These are phyloP conservation scores for Gnatocerus cornutus DNA, from an alignment of 2,888 invertebrate genomes.

Conservation along the genomic window DNA sequence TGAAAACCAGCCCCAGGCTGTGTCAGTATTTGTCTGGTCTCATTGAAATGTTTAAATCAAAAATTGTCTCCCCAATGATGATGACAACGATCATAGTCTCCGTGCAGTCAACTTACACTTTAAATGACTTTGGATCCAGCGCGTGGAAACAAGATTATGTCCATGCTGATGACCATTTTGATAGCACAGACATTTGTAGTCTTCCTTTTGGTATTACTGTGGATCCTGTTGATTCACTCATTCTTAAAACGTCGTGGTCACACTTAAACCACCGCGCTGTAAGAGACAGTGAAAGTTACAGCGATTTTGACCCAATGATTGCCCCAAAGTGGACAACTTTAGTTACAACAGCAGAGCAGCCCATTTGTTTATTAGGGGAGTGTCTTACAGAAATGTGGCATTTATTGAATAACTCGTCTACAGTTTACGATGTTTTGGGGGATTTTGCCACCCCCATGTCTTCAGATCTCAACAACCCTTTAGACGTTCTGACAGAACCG, in stretches of 20 bases:
- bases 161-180: conserved; percentile 75
- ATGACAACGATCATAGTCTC: conserved; percentile 81
- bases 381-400: conserved; percentile 82
- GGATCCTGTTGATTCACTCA: conserved; percentile 86
- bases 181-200: conserved; percentile 72
- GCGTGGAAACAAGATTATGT: conserved; percentile 77
- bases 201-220: conserved; percentile 90
- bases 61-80: conserved; percentile 79
- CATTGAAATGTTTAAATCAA: conserved; percentile 91
- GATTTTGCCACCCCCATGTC: conserved; percentile 69
- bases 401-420: conserved; percentile 75
- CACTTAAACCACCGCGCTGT: conserved; percentile 88
- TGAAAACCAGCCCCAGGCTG: conserved; percentile 85
- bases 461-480: conserved; percentile 73
- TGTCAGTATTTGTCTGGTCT: conserved; percentile 89
- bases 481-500: conserved; percentile 85
- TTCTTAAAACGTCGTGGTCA: conserved; percentile 90
- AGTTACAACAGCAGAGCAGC: conserved; percentile 79
- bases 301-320: conserved; percentile 89
- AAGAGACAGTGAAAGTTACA: conserved; percentile 89
- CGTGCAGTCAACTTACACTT: conserved; percentile 82
- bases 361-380: conserved; percentile 85
- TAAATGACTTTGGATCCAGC: conserved; percentile 72
- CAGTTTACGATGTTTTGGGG: conserved; percentile 74
- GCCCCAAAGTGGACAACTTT: conserved; percentile 87